These are phyloP conservation scores for Lagenorhynchus albirostris DNA, from an alignment of 2,113 vertebrate species.

Conservation along the genomic window DNA sequence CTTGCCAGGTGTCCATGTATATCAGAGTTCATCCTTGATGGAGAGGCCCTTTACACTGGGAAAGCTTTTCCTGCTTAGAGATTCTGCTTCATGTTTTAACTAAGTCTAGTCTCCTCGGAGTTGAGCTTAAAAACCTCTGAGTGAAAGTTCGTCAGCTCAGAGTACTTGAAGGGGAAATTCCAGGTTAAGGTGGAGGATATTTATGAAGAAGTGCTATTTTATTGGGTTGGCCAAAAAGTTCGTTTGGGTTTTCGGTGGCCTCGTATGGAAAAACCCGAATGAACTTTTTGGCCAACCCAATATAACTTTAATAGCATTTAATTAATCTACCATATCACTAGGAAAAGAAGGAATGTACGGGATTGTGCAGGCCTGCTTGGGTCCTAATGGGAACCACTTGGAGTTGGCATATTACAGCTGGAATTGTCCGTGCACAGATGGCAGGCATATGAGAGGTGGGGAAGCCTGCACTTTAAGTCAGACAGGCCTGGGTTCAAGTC, in stretches of 20 bases:
- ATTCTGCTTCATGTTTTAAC: background rate
- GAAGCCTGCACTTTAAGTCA: background rate
- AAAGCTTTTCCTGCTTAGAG: background rate
- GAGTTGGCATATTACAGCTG: background rate
- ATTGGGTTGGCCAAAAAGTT: too few species aligned
- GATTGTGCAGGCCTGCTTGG: background rate
- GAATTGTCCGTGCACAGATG: background rate
- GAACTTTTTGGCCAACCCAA: too few species aligned
- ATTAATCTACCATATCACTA: background rate
- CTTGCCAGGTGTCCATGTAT: background rate
- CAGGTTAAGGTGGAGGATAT: background rate
- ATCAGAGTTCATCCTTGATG: background rate
- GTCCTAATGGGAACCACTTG: background rate
- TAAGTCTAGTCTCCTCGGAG: background rate
- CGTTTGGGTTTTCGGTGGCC: too few species aligned
- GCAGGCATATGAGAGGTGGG: background rate
- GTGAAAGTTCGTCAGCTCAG: background rate
- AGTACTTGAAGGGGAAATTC: background rate
- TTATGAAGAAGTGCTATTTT: background rate
- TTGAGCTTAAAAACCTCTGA: background rate
- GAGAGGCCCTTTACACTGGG: background rate
- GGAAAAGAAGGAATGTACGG: background rate
- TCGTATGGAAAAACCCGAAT: too few species aligned
- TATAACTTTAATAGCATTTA: background rate
- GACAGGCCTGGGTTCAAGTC: background rate